Conservation (phyloP, 2,797 vertebrate genomes). For the Lindbergichthys nudifrons region DNA sequence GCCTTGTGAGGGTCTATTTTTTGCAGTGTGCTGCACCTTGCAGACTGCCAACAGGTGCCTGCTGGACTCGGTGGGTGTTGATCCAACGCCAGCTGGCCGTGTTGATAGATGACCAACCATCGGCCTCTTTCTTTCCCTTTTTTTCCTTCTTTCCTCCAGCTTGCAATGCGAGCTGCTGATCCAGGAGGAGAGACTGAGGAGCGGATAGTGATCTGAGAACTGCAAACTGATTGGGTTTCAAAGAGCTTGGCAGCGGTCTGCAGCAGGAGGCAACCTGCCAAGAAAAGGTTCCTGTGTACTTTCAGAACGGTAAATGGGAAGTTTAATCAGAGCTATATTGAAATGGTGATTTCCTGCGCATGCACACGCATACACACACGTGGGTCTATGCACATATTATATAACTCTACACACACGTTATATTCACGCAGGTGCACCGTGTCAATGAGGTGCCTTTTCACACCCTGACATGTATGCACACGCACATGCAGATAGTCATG, state of each 20-base stretch:
- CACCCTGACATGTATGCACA: conserved; percentile 34
- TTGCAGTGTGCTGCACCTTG: conserved; percentile 72
- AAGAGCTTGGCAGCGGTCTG: conserved; percentile 82
- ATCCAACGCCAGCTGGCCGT: conserved; percentile 74
- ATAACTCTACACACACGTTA: conserved; percentile 36
- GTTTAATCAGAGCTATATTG: conserved; percentile 83
- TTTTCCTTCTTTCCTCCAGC: conserved; percentile 14
- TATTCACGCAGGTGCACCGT: conserved; percentile 53
- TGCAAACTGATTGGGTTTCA: conserved; percentile 86
- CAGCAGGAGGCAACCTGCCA: conserved; percentile 81
- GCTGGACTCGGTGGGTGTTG: conserved; percentile 71
- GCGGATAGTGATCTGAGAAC: conserved; percentile 82
- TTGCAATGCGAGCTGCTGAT: conserved; percentile 61
- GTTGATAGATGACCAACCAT: conserved; percentile 68
- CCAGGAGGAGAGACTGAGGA: conserved; percentile 67
- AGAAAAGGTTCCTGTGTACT: conserved; percentile 80
- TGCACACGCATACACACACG: conserved; percentile 23
- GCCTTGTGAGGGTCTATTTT: conserved; percentile 48
- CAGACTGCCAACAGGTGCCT: conserved; percentile 79
- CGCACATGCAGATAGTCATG: conserved; percentile 5
- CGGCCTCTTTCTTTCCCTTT: conserved; percentile 48
- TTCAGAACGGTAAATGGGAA: conserved; percentile 77
- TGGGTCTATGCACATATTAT: conserved; percentile 35
- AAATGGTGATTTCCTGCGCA: conserved; percentile 78
- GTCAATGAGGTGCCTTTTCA: conserved; percentile 54